phyloP scores from a whole-genome alignment of 2,888 invertebrate species.

The Ichneumon xanthorius region DNA sequence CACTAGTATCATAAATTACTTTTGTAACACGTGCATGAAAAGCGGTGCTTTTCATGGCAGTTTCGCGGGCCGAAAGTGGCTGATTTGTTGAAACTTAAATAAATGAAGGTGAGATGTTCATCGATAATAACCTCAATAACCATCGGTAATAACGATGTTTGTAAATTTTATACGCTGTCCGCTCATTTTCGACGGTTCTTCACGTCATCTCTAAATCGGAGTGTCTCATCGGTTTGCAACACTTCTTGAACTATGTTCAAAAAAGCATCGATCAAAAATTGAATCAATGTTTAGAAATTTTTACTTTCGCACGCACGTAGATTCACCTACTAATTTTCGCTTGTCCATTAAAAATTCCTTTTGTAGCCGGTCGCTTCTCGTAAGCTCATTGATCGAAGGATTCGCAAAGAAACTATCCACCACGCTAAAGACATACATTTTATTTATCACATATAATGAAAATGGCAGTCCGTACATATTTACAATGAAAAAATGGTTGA shows the following conservation, averaged over 20 bases:
- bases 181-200: neutral
- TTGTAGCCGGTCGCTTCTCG: neutral
- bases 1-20: too few species aligned
- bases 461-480: constrained; percentile 71
- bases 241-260: too few species aligned
- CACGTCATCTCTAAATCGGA: neutral
- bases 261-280: too few species aligned
- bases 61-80: too few species aligned
- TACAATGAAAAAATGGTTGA: constrained; percentile 66
- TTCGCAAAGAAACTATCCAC: constrained; percentile 40
- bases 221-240: neutral
- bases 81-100: neutral
- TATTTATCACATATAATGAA: constrained; percentile 71
- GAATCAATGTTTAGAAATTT: too few species aligned
- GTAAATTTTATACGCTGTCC: too few species aligned
- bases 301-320: too few species aligned
- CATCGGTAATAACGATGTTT: too few species aligned
- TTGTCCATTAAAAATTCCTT: neutral
- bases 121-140: neutral
- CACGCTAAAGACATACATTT: constrained; percentile 67
- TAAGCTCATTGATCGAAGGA: neutral
- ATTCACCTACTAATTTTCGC: neutral
- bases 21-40: too few species aligned
- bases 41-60: too few species aligned
- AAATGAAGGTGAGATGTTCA: neutral